phyloP scores from a whole-genome alignment of 2,797 vertebrate species.

The Lerista edwardsae region DNA sequence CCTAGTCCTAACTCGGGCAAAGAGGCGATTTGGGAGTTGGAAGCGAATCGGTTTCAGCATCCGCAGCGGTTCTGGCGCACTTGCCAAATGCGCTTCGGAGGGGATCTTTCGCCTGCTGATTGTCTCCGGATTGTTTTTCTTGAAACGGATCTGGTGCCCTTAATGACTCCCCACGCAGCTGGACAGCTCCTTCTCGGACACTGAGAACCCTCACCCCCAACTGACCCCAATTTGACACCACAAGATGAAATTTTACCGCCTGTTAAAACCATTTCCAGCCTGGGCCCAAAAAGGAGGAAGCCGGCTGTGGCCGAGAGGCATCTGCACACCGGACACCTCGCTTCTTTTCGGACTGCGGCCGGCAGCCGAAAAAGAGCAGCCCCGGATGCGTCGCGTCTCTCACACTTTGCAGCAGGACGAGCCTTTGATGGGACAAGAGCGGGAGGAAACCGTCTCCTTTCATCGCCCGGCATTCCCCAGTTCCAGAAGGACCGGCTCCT shows the following conservation, averaged over 20 bases:
- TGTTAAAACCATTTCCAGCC: slow-evolving; percentile 93
- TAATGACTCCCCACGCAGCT: slow-evolving; percentile 97
- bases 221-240: slow-evolving; percentile 99
- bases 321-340: slow-evolving; percentile 76
- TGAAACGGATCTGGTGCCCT: slow-evolving; percentile 92
- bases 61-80: slow-evolving; percentile 82
- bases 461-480: slow-evolving; percentile 17
- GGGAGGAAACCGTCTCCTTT: slow-evolving; percentile 33
- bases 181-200: slow-evolving; percentile 95
- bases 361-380: neutral
- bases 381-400: neutral
- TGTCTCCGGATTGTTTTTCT: slow-evolving; percentile 95
- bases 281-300: slow-evolving; percentile 68
- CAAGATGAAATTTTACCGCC: slow-evolving; percentile 96
- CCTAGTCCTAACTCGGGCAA: no score
- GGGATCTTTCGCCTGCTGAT: slow-evolving; percentile 90
- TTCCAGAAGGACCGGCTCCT: neutral
- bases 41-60: slow-evolving; percentile 75
- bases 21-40: no score
- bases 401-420: slow-evolving; percentile 45
- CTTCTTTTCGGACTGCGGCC: slow-evolving; percentile 70
- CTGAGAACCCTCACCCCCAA: slow-evolving; percentile 97
- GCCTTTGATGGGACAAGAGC: slow-evolving; percentile 33
- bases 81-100: slow-evolving; percentile 88
- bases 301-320: slow-evolving; percentile 77